Evolutionary conservation across 2,888 invertebrate genomes (phyloP).

Genomic region (Diaphora mendica): DNA sequence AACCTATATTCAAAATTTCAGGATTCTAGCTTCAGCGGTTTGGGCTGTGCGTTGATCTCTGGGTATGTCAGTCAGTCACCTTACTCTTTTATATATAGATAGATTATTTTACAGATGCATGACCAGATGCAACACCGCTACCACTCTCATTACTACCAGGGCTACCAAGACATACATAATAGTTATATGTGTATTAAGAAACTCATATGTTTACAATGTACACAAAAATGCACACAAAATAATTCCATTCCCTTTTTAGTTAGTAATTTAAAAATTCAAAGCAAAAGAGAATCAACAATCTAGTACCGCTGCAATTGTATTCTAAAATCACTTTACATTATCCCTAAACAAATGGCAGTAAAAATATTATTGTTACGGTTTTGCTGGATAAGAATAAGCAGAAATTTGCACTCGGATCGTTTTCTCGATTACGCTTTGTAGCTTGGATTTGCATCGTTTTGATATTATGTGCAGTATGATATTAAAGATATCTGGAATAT

Average conservation of each 20-base stretch:
- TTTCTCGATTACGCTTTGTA: slow-evolving; percentile 26
- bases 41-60: too few relatives aligned
- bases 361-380: slow-evolving; percentile 31
- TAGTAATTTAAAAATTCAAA: background rate
- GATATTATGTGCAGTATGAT: background rate
- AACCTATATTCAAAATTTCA: too few relatives aligned
- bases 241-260: background rate
- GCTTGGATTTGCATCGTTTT: slow-evolving; percentile 25
- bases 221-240: background rate
- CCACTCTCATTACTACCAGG: too few relatives aligned
- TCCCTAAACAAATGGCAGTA: slow-evolving; percentile 29
- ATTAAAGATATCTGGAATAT: background rate
- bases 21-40: too few relatives aligned
- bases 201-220: too few relatives aligned
- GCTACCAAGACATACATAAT: too few relatives aligned
- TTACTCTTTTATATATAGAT: too few relatives aligned
- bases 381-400: slow-evolving; percentile 37
- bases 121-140: too few relatives aligned
- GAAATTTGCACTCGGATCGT: slow-evolving; percentile 36
- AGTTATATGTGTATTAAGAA: background rate
- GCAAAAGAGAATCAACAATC: slow-evolving; percentile 13
- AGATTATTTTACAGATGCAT: too few relatives aligned
- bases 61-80: too few relatives aligned
- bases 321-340: slow-evolving; percentile 21
- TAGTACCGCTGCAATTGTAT: slow-evolving; percentile 32